phyloP scores from a whole-genome alignment of 2,797 vertebrate genomes.

The Epinephelus awoara region DNA sequence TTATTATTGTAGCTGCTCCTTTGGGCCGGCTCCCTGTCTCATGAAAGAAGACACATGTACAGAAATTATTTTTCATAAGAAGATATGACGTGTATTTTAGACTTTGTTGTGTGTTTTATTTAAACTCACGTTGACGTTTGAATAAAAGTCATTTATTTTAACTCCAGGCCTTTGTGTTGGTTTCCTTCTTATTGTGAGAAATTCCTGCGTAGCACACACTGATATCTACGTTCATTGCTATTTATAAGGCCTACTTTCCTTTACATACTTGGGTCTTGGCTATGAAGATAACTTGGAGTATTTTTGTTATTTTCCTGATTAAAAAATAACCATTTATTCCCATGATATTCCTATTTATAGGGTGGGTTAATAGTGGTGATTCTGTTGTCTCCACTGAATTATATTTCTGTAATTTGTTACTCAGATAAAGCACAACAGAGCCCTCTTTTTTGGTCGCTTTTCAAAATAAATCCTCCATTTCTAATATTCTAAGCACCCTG shows the following conservation, averaged over 20 bases:
- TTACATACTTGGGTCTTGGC: not conserved
- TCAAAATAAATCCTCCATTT: slow-evolving; percentile 75
- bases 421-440: slow-evolving; percentile 2
- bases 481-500: slow-evolving; percentile 65
- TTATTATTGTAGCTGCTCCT: slow-evolving; percentile 29
- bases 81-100: slow-evolving; percentile 67
- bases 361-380: not conserved
- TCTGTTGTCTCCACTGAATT: not conserved
- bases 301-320: not conserved
- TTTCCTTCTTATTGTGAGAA: not conserved
- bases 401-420: not conserved
- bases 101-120: slow-evolving; percentile 78
- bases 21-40: slow-evolving; percentile 29
- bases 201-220: not conserved
- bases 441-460: slow-evolving; percentile 51
- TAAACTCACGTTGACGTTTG: slow-evolving; percentile 80
- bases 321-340: no score
- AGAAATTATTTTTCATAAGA: slow-evolving; percentile 82
- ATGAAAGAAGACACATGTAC: slow-evolving; percentile 68
- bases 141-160: slow-evolving; percentile 83
- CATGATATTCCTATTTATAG: not conserved
- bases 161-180: slow-evolving; percentile 33
- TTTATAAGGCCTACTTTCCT: not conserved
- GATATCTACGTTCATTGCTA: not conserved
- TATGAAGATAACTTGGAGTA: no score